Conservation (phyloP, 2,797 vertebrate species). For the Heteromormyrus szaboi region DNA sequence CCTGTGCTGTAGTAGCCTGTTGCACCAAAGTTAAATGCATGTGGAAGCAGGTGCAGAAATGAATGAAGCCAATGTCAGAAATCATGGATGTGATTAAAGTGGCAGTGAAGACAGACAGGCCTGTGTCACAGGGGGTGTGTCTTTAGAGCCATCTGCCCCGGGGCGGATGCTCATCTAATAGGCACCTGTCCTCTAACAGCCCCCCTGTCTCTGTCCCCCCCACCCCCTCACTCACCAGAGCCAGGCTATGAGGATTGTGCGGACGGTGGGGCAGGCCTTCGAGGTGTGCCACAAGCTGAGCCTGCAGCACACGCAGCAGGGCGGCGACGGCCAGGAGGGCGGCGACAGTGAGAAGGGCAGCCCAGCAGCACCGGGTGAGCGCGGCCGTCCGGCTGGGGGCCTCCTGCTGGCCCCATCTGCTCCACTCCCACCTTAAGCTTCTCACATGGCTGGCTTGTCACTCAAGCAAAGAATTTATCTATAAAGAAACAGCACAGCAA, state of each 20-base stretch:
- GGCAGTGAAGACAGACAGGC: neutral
- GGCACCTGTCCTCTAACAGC: neutral
- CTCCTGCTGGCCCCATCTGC: neutral
- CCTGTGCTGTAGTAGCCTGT: neutral
- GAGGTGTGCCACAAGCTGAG: constrained; percentile 97
- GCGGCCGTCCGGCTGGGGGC: neutral
- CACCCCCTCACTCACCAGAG: constrained; percentile 59
- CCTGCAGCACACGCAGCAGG: constrained; percentile 76
- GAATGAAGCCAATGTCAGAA: neutral
- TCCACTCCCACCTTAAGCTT: neutral
- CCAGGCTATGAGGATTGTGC: constrained; percentile 93
- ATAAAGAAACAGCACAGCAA: neutral
- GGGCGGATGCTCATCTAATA: neutral
- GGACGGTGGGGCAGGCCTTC: constrained; percentile 92
- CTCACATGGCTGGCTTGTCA: neutral
- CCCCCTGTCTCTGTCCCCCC: constrained; percentile 18
- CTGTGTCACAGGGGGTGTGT: neutral
- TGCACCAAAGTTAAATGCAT: neutral
- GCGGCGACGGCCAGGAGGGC: constrained; percentile 58
- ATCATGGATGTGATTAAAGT: neutral
- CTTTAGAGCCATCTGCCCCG: neutral
- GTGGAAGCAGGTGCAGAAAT: neutral
- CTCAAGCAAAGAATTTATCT: neutral
- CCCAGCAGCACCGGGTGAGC: constrained; percentile 53
- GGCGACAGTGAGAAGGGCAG: constrained; percentile 56